A percentile compares a stretch with the other conserved stretches of the same genome.
Conservation (phyloP, 53 echinoderm and acorn worm genomes). For the Holothuria scabra region DNA sequence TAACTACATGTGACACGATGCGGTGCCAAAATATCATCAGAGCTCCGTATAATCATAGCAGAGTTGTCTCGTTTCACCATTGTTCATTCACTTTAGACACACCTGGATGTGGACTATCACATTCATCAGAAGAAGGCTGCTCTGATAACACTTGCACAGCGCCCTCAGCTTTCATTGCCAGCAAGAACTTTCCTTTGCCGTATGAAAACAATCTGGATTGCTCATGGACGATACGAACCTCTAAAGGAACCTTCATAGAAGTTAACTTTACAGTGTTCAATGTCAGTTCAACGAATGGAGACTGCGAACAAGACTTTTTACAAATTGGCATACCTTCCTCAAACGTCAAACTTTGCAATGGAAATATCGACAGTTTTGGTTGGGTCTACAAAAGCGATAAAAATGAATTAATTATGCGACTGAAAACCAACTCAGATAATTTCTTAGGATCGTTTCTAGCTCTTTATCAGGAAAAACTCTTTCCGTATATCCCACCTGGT, state of each 20-base stretch:
- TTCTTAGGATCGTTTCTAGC: background rate
- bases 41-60: no score
- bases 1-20: no score
- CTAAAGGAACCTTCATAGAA: conserved; percentile 1
- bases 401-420: background rate
- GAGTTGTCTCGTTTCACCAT: no score
- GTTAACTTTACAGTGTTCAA: conserved; percentile 1
- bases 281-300: background rate
- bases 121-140: background rate
- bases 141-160: background rate
- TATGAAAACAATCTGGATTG: conserved; percentile 17
- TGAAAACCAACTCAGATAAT: background rate
- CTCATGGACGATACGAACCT: conserved; percentile 8
- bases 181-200: conserved; percentile 9
- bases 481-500: background rate
- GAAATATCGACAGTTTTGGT: background rate
- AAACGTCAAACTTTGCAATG: background rate
- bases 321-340: background rate
- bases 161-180: conserved; percentile 19
- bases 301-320: conserved; percentile 18
- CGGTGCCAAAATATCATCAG: no score
- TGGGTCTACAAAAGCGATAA: conserved; percentile 6
- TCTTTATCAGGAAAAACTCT: conserved; percentile 4
- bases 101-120: conserved; percentile 16
- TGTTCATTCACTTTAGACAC: background rate